A percentile compares a stretch with the other conserved stretches of the same genome.
phyloP scores from a whole-genome alignment of 1,140 invertebrate species.

The Drosophila lowei region DNA sequence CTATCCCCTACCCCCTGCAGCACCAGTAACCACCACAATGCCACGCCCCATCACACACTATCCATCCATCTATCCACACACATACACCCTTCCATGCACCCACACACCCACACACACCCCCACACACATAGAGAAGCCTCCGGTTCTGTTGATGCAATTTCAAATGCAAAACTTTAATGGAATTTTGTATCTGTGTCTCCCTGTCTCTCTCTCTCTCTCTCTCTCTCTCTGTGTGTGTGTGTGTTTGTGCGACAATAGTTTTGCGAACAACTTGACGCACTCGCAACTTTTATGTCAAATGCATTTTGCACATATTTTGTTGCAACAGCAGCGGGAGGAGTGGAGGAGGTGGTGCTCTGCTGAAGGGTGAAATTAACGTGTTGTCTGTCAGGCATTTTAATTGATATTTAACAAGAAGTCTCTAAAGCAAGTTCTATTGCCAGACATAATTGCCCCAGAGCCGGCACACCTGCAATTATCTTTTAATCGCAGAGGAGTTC shows the following conservation, averaged over 20 bases:
- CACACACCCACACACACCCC: constrained; percentile 14
- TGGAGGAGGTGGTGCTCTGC: neutral
- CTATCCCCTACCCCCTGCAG: neutral
- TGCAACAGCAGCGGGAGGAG: constrained; percentile 5
- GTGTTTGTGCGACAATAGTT: constrained; percentile 58
- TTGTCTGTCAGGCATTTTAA: constrained; percentile 52
- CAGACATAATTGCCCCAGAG: constrained; percentile 55
- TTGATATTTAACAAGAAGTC: constrained; percentile 74
- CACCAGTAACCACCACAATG: constrained; percentile 26
- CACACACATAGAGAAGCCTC: constrained; percentile 28
- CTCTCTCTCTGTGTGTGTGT: constrained; percentile 18
- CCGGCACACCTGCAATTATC: constrained; percentile 51
- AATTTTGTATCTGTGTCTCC: constrained; percentile 48
- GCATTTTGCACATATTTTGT: constrained; percentile 58
- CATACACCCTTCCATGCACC: constrained; percentile 8
- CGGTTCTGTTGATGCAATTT: constrained; percentile 61
- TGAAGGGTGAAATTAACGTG: constrained; percentile 6
- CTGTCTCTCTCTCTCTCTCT: constrained; percentile 20
- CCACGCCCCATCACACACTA: constrained; percentile 38
- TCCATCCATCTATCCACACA: constrained; percentile 8
- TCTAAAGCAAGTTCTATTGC: constrained; percentile 28
- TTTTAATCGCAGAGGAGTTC: constrained; percentile 24
- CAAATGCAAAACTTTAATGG: constrained; percentile 78
- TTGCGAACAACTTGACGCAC: constrained; percentile 51
- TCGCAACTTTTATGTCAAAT: constrained; percentile 61